Evolutionary conservation across 1,140 invertebrate species (phyloP).

Genomic region (Calliphora vicina): DNA sequence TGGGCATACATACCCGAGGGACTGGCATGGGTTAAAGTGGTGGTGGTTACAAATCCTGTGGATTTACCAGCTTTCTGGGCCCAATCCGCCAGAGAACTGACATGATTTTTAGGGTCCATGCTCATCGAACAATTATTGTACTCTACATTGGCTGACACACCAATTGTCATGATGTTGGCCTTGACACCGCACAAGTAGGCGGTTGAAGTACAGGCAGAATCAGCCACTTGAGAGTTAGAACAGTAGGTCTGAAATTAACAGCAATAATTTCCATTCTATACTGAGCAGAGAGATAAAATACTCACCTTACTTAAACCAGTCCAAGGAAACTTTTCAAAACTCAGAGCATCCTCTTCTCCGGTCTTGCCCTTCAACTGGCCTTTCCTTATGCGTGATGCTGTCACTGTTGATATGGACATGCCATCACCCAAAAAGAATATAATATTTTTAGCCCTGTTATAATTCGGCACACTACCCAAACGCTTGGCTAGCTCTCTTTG

Average conservation of each 20-base stretch:
- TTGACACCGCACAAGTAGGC: conserved; percentile 80
- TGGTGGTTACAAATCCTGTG: conserved; percentile 60
- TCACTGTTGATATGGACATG: conserved; percentile 76
- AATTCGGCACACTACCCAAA: conserved; percentile 35
- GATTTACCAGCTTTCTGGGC: conserved; percentile 77
- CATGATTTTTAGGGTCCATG: conserved; percentile 65
- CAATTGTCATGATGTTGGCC: conserved; percentile 72
- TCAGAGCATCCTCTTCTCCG: conserved; percentile 73
- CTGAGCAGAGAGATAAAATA: too few species aligned
- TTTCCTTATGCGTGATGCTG: conserved; percentile 72
- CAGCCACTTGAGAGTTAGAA: conserved; percentile 80
- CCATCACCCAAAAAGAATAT: conserved; percentile 82
- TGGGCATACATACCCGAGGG: conserved; percentile 64
- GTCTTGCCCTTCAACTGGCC: conserved; percentile 67
- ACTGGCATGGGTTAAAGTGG: conserved; percentile 60
- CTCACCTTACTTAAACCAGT: conserved; percentile 71
- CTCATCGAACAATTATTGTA: conserved; percentile 73
- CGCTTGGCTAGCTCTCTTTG: conserved; percentile 45
- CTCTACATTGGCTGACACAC: conserved; percentile 71
- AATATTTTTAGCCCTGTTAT: conserved; percentile 70
- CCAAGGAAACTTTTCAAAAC: conserved; percentile 79
- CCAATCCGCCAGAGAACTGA: conserved; percentile 81
- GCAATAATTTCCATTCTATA: background rate
- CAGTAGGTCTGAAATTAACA: conserved; percentile 72
- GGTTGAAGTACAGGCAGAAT: conserved; percentile 78